Evolutionary conservation across 2,888 invertebrate genomes (phyloP).

Genomic region (Chrysomela aeneicollis): DNA sequence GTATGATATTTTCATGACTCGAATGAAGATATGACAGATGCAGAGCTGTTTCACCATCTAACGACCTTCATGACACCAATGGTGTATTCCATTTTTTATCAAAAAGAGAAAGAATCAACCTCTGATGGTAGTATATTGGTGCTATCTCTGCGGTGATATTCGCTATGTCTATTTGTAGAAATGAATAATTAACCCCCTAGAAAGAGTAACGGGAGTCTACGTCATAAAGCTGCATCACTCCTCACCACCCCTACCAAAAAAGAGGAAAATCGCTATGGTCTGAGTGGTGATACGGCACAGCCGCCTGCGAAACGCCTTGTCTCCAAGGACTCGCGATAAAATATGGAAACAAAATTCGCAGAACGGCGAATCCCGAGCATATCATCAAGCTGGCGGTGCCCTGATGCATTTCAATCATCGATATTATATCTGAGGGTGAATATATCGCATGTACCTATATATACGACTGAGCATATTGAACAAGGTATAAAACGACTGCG

Average conservation of each 20-base stretch:
- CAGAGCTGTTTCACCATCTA: too few species aligned
- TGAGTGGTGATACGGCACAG: slow-evolving; percentile 37
- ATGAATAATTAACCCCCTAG: neutral
- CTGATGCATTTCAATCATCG: slow-evolving; percentile 57
- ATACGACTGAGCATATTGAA: slow-evolving; percentile 6
- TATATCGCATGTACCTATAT: slow-evolving; percentile 8
- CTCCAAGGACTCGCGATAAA: slow-evolving; percentile 48
- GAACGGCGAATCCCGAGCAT: slow-evolving; percentile 58
- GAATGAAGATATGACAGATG: too few species aligned
- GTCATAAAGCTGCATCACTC: slow-evolving; percentile 14
- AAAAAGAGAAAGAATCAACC: too few species aligned
- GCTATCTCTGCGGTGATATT: too few species aligned
- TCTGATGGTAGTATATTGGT: too few species aligned
- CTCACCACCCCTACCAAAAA: neutral
- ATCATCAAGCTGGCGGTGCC: slow-evolving; percentile 53
- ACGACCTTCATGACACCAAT: too few species aligned
- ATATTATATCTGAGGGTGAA: slow-evolving; percentile 49
- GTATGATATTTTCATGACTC: too few species aligned
- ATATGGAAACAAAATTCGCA: slow-evolving; percentile 57
- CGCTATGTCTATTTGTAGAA: neutral
- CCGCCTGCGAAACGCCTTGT: slow-evolving; percentile 35
- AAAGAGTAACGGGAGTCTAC: neutral
- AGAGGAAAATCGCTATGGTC: slow-evolving; percentile 24
- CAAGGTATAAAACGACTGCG: neutral
- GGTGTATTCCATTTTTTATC: too few species aligned